These are phyloP conservation scores for Heliocidaris tuberculata DNA, from an alignment of 35 echinoderm and acorn worm genomes.

Conservation along the genomic window DNA sequence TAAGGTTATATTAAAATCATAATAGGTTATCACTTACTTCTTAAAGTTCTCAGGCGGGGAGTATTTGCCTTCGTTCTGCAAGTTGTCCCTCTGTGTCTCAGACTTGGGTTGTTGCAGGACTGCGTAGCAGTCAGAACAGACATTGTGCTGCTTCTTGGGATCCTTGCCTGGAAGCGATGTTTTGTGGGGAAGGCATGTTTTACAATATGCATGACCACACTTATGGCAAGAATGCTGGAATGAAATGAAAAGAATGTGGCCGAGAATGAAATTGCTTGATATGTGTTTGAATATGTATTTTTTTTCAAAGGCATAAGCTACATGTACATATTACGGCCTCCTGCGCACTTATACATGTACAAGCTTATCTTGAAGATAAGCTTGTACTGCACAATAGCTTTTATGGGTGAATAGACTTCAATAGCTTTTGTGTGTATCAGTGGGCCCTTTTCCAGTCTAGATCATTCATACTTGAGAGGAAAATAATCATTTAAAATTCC, in stretches of 20 bases:
- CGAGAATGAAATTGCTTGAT: background rate
- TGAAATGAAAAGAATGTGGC: background rate
- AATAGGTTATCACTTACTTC: slow-evolving; percentile 44
- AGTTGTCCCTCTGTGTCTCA: slow-evolving; percentile 29
- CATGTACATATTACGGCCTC: too few species aligned
- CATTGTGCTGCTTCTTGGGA: slow-evolving; percentile 42
- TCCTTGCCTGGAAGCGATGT: slow-evolving; percentile 49
- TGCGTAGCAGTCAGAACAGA: slow-evolving; percentile 58
- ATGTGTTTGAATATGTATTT: background rate
- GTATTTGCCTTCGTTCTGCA: slow-evolving; percentile 37
- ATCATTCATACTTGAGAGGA: too few species aligned
- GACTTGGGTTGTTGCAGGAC: slow-evolving; percentile 26
- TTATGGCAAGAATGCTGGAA: slow-evolving; percentile 58
- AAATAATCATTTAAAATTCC: too few species aligned
- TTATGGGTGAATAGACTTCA: too few species aligned
- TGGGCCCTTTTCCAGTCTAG: too few species aligned
- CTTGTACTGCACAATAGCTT: too few species aligned
- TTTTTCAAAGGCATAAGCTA: too few species aligned
- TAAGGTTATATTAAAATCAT: background rate
- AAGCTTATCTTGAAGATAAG: too few species aligned
- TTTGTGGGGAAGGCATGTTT: slow-evolving; percentile 54
- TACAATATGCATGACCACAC: slow-evolving; percentile 62
- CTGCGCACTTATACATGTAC: too few species aligned
- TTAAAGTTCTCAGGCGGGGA: slow-evolving; percentile 68
- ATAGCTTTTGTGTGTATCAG: too few species aligned